Evolutionary conservation across 2,113 vertebrate genomes (phyloP).

Genomic region (Telmatochromis sp.): DNA sequence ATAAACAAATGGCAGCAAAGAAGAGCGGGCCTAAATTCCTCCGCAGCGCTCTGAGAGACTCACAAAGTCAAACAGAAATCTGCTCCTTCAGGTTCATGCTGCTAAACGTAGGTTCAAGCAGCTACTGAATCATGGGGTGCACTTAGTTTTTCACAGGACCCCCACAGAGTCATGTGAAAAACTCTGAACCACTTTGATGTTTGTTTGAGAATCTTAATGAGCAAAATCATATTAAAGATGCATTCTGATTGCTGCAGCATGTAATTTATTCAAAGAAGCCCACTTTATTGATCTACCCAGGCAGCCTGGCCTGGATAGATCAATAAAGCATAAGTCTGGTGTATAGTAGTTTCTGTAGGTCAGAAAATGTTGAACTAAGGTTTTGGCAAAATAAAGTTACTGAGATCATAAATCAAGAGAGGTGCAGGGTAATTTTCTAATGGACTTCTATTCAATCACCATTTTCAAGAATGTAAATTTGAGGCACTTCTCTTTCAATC

Average conservation of each 20-base stretch:
- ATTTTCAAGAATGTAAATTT: not conserved
- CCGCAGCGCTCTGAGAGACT: not conserved
- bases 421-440: not conserved
- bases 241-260: not conserved
- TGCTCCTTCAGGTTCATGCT: not conserved
- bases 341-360: not conserved
- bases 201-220: not conserved
- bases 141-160: not conserved
- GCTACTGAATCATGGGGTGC: not conserved
- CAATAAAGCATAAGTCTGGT: not conserved
- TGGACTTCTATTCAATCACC: not conserved
- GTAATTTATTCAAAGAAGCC: not conserved
- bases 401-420: not conserved
- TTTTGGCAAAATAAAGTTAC: not conserved
- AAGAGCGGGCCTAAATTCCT: not conserved
- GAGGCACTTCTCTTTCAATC: not conserved
- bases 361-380: not conserved
- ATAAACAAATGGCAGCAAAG: not conserved
- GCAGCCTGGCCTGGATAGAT: not conserved
- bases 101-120: not conserved
- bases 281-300: not conserved
- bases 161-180: not conserved
- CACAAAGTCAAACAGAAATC: not conserved
- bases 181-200: not conserved
- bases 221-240: not conserved